Conservation (phyloP, 2,113 vertebrate genomes). For the Zapornia atra region DNA sequence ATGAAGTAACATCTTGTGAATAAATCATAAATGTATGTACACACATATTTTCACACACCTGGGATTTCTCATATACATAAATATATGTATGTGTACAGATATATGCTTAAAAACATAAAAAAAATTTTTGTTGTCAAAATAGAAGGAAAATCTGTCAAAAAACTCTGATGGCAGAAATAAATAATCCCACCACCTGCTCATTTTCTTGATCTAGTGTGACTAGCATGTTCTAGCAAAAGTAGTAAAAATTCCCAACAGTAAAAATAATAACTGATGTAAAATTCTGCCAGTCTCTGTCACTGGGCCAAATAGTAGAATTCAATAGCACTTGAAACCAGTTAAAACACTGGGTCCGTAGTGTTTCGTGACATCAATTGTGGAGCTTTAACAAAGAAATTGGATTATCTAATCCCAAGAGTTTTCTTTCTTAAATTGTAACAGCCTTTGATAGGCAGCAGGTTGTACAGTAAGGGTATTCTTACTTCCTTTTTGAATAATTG, state of each 20-base stretch:
- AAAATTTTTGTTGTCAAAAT: background rate
- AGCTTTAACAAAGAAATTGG: background rate
- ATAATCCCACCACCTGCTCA: background rate
- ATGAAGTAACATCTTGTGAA: background rate
- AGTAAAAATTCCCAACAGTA: background rate
- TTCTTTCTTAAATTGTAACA: background rate
- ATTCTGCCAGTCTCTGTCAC: background rate
- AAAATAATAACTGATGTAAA: background rate
- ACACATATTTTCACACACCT: background rate
- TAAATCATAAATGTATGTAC: background rate
- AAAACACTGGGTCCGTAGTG: background rate
- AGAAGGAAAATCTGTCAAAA: background rate
- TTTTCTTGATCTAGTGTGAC: background rate
- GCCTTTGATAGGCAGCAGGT: background rate
- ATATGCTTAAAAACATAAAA: background rate
- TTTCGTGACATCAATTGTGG: rapidly evolving
- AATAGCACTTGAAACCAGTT: background rate
- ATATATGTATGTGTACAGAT: background rate
- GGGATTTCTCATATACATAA: background rate
- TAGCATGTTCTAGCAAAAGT: background rate
- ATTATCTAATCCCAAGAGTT: background rate
- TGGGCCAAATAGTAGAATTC: background rate
- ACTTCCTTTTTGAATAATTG: background rate
- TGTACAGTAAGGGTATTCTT: background rate
- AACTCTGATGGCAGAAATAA: background rate